phyloP scores from a whole-genome alignment of 2,797 vertebrate species.

The Pogonophryne albipinna region DNA sequence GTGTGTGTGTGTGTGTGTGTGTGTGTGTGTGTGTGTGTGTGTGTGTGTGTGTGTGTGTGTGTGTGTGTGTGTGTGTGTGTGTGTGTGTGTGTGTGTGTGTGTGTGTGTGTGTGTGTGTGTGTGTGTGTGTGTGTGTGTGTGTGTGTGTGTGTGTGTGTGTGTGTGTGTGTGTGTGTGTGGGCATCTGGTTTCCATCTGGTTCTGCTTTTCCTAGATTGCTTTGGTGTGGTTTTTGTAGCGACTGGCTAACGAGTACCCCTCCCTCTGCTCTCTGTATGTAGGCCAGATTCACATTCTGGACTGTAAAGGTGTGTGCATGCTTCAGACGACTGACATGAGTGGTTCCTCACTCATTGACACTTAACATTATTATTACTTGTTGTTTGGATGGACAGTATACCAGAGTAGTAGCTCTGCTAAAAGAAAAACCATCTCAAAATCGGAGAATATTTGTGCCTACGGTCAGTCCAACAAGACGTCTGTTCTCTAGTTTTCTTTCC shows the following conservation, averaged over 20 bases:
- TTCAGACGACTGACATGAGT: constrained; percentile 10
- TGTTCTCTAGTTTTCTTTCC: neutral
- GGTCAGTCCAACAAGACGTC: neutral
- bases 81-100: too few relatives aligned
- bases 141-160: too few relatives aligned
- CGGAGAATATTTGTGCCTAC: constrained; percentile 1
- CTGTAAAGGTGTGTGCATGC: constrained; percentile 18
- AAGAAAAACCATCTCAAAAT: neutral
- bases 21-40: constrained; percentile 23
- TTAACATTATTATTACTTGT: too few relatives aligned
- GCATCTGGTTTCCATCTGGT: constrained; percentile 71
- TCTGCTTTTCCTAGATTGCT: constrained; percentile 63
- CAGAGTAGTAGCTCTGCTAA: constrained; percentile 11
- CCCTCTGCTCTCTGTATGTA: constrained; percentile 61
- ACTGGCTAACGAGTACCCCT: constrained; percentile 65
- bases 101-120: too few relatives aligned
- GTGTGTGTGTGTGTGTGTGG: constrained; percentile 28
- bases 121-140: too few relatives aligned
- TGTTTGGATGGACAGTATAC: constrained; percentile 2
- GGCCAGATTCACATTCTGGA: constrained; percentile 40
- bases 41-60: too few relatives aligned
- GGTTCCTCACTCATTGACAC: too few relatives aligned
- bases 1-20: constrained; percentile 3
- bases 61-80: too few relatives aligned
- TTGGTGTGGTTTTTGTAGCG: constrained; percentile 68